Conservation (phyloP, 2,113 vertebrate species). For the Cyphomyrus discorhynchus region DNA sequence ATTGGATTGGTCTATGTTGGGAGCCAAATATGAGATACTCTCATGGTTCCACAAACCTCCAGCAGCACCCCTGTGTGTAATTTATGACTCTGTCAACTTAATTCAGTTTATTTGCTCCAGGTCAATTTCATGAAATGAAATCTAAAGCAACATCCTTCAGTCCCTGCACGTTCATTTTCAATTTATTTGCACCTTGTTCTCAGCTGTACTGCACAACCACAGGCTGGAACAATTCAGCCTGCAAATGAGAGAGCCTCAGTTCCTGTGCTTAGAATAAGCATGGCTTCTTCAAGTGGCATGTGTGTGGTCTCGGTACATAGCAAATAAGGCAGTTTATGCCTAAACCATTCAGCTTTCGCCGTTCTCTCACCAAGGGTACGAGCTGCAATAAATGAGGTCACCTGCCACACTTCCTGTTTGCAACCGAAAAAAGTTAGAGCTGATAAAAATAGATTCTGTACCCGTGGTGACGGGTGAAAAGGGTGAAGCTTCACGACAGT, state of each 20-base stretch:
- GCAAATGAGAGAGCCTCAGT: background rate
- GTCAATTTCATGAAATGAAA: background rate
- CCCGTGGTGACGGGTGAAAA: background rate
- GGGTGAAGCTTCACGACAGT: background rate
- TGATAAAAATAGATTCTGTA: slow-evolving; percentile 53
- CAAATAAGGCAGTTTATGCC: background rate
- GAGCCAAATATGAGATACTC: background rate
- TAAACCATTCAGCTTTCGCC: slow-evolving; percentile 8
- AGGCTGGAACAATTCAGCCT: background rate
- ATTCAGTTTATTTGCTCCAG: background rate
- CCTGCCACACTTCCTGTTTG: slow-evolving; percentile 60
- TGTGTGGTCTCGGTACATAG: background rate
- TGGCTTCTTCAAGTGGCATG: background rate
- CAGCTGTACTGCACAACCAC: background rate
- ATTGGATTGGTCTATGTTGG: background rate
- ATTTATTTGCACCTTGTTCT: background rate
- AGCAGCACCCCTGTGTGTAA: background rate
- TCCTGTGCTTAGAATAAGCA: background rate
- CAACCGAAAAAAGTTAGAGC: slow-evolving; percentile 50
- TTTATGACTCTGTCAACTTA: background rate
- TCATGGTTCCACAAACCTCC: background rate
- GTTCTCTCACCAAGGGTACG: slow-evolving; percentile 28
- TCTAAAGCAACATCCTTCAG: background rate
- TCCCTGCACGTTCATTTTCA: background rate
- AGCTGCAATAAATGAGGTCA: slow-evolving; percentile 45